Conservation (phyloP, 2,888 invertebrate genomes). For the Peribatodes rhomboidaria region DNA sequence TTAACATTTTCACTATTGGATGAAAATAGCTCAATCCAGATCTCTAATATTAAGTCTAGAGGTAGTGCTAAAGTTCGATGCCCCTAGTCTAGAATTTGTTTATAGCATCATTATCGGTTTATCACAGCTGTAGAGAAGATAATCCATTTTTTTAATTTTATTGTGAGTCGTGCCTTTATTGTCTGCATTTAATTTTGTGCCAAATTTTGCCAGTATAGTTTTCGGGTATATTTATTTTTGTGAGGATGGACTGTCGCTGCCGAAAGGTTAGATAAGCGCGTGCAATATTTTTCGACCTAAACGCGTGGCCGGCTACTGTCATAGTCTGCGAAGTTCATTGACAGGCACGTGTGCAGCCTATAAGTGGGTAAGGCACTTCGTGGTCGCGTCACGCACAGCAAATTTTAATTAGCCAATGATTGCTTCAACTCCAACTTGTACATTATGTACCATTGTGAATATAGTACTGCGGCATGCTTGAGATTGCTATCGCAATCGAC, state of each 20-base stretch:
- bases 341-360: constrained; percentile 84
- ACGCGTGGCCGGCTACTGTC: constrained; percentile 67
- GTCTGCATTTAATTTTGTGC: constrained; percentile 6
- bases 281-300: constrained; percentile 56
- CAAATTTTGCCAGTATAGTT: neutral
- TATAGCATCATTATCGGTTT: constrained; percentile 44
- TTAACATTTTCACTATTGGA: constrained; percentile 33
- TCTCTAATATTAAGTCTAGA: constrained; percentile 48
- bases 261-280: constrained; percentile 36
- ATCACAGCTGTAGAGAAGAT: constrained; percentile 19
- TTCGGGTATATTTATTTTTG: constrained; percentile 5
- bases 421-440: constrained; percentile 71
- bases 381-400: constrained; percentile 81
- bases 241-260: constrained; percentile 24
- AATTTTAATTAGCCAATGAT: constrained; percentile 84
- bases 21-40: constrained; percentile 34
- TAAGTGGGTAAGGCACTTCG: constrained; percentile 77
- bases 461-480: constrained; percentile 63
- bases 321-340: constrained; percentile 82
- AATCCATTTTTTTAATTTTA: constrained; percentile 24
- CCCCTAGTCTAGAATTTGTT: constrained; percentile 58
- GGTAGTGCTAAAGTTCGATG: constrained; percentile 67
- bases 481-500: constrained; percentile 71
- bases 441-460: constrained; percentile 66
- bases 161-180: constrained; percentile 8